Evolutionary conservation across 2,888 invertebrate genomes (phyloP).

Genomic region (Mythimna albipuncta): DNA sequence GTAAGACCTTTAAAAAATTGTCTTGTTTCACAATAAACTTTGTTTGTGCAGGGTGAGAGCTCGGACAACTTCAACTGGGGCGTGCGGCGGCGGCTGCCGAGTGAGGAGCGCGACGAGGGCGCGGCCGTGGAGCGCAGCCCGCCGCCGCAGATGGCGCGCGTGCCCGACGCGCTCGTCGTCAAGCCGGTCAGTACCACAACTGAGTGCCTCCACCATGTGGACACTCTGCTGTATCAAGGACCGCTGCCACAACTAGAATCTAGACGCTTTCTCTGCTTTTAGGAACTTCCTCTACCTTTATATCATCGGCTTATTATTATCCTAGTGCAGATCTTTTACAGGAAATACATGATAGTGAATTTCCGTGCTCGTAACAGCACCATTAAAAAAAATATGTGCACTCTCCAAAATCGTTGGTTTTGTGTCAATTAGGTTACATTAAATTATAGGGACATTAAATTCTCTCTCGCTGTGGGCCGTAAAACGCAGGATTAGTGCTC

Average conservation of each 20-base stretch:
- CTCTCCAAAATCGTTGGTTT: too few species aligned
- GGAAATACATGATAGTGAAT: too few species aligned
- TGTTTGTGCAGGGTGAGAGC: slow-evolving; percentile 93
- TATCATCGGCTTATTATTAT: background rate
- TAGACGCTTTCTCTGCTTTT: too few species aligned
- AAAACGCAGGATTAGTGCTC: too few species aligned
- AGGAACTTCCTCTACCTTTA: background rate
- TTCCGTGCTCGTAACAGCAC: too few species aligned
- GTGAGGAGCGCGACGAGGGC: slow-evolving; percentile 91
- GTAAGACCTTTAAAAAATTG: too few species aligned
- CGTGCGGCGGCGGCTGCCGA: slow-evolving; percentile 95
- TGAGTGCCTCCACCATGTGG: background rate
- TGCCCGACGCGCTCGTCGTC: slow-evolving; percentile 65
- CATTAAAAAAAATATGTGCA: too few species aligned
- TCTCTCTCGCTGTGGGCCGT: too few species aligned
- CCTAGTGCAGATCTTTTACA: background rate
- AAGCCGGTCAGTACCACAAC: slow-evolving; percentile 72
- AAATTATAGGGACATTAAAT: too few species aligned
- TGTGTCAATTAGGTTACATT: too few species aligned
- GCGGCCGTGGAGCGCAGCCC: slow-evolving; percentile 76
- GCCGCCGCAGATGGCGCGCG: slow-evolving; percentile 73
- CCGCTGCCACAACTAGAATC: background rate
- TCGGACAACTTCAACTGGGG: slow-evolving; percentile 99
- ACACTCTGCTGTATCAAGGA: background rate
- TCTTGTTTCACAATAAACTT: background rate